phyloP scores from a whole-genome alignment of 2,797 vertebrate genomes.

The Psittacula echo region DNA sequence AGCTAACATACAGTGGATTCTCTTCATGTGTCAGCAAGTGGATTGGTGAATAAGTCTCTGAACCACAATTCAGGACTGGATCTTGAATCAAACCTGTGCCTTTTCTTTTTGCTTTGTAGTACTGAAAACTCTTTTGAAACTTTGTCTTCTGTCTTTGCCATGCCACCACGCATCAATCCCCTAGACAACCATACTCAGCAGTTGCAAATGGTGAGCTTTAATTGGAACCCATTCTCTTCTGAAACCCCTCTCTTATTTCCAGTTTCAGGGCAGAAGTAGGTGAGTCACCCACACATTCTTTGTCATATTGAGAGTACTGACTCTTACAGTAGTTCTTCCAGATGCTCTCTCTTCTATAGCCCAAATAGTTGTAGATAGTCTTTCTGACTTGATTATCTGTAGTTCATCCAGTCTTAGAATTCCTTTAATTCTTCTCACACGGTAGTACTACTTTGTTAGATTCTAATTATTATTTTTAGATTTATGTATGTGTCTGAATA shows the following conservation, averaged over 20 bases:
- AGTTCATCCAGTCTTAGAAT: constrained; percentile 10
- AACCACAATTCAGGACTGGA: background rate
- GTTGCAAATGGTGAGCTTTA: background rate
- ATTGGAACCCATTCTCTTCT: background rate
- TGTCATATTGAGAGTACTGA: background rate
- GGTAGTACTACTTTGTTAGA: background rate
- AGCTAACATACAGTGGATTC: background rate
- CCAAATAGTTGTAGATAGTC: background rate
- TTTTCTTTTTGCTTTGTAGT: background rate
- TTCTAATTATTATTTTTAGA: constrained; percentile 18
- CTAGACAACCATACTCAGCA: background rate
- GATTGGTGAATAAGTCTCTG: background rate
- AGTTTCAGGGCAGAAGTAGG: background rate
- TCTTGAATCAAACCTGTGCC: background rate
- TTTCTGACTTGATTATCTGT: constrained; percentile 26
- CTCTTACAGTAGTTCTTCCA: background rate
- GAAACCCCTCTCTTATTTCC: background rate
- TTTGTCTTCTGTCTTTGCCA: background rate
- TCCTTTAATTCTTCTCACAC: constrained; percentile 23
- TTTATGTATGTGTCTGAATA: background rate
- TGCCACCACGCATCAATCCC: background rate
- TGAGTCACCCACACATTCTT: background rate
- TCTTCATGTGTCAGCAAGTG: background rate
- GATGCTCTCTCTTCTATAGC: background rate
- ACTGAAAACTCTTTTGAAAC: background rate